phyloP scores from a whole-genome alignment of 2,888 invertebrate genomes.

The Pelosia muscerda region DNA sequence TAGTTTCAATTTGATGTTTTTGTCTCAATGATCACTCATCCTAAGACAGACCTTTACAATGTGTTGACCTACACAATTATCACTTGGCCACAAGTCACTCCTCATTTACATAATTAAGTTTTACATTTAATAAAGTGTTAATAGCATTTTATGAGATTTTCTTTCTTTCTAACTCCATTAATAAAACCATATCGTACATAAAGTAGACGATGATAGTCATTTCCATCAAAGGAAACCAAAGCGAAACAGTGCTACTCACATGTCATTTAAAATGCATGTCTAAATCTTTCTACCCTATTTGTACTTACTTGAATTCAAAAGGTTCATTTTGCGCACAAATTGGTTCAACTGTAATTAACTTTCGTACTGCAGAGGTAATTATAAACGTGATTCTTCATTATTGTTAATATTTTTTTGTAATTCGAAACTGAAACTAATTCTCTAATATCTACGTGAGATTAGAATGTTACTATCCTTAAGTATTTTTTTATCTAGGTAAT shows the following conservation, averaged over 20 bases:
- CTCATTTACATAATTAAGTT: no score
- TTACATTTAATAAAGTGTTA: no score
- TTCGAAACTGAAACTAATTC: neutral
- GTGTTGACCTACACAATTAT: no score
- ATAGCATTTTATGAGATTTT: neutral
- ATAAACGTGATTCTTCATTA: constrained; percentile 53
- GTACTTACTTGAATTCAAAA: constrained; percentile 33
- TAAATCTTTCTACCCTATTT: constrained; percentile 12
- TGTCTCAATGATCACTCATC: no score
- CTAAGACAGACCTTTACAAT: no score
- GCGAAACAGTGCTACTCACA: neutral
- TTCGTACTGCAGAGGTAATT: constrained; percentile 55
- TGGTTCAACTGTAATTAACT: constrained; percentile 50
- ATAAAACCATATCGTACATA: neutral
- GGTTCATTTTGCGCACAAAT: constrained; percentile 59
- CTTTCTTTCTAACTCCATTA: neutral
- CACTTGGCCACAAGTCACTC: no score
- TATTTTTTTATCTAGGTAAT: no score
- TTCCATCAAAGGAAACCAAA: neutral
- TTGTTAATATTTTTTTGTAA: neutral
- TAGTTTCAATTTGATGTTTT: no score
- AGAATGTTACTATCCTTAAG: no score
- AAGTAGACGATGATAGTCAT: neutral
- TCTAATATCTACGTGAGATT: no score
- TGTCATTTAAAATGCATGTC: constrained; percentile 12